Conservation (phyloP, 2,888 invertebrate species). For the Polydrusus tereticollis region DNA sequence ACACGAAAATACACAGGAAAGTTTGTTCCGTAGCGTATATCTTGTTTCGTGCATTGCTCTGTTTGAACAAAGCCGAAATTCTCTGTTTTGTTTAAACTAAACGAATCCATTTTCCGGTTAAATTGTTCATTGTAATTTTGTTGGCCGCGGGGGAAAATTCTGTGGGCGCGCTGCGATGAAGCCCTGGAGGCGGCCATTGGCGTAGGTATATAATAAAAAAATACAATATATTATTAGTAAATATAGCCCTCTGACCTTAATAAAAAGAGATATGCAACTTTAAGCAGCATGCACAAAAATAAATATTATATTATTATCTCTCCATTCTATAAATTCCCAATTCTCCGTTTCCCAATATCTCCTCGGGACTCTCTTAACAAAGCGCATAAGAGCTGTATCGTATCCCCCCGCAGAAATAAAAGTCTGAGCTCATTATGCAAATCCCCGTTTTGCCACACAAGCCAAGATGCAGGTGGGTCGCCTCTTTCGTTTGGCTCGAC, state of each 20-base stretch:
- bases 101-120: constrained; percentile 38
- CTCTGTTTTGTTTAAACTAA: constrained; percentile 38
- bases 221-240: neutral
- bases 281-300: too few relatives aligned
- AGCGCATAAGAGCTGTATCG: constrained; percentile 5
- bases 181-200: constrained; percentile 8
- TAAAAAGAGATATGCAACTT: too few relatives aligned
- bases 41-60: constrained; percentile 8
- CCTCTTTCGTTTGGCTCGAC: constrained; percentile 16
- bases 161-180: constrained; percentile 28
- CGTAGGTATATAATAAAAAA: neutral
- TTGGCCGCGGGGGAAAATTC: constrained; percentile 21
- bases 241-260: too few relatives aligned
- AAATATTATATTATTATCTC: too few relatives aligned
- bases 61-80: constrained; percentile 38
- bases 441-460: constrained; percentile 25
- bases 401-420: constrained; percentile 9
- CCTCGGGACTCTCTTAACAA: constrained; percentile 3
- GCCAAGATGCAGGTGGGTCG: constrained; percentile 29
- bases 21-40: constrained; percentile 2
- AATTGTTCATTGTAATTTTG: constrained; percentile 43
- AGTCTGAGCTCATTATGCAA: constrained; percentile 30
- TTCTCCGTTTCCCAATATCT: neutral
- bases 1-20: constrained; percentile 7
- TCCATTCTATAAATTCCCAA: too few relatives aligned